Evolutionary conservation across 2,888 invertebrate species (phyloP), one percentile per base, ranked within the genome.

Genomic region (Nymphalis c-album): DNA sequence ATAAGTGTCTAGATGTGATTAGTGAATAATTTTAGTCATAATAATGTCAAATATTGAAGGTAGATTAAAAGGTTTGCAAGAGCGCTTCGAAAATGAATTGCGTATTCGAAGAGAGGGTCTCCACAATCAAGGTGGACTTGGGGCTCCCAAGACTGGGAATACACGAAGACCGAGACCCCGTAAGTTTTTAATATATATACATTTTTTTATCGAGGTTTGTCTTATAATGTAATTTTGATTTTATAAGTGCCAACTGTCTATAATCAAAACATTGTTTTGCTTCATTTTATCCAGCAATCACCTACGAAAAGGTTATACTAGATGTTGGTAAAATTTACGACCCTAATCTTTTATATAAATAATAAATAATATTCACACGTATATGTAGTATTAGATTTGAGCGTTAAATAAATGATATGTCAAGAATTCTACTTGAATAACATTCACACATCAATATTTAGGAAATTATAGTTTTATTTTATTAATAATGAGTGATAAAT

Each of bases 61-160:
- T 82, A 97, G 95, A 94, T 94, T 98, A 84, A 94, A 96, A 90
- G 95, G 95, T 83, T 93, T 98, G 88, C 95, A 97, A 90, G 96
- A 96, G 85, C 94, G 96, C 80, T 93, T 97, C 78, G 94, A 95
- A 86, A 90, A 90, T 84, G 91, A 90, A 85, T 85, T 88, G 86
- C 91, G 90, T 87, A 88, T 95, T 94, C 85, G 95, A 93, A 92
- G 94, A 94, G 90, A 94, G 93, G 90, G 85, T 81, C 85, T 94
- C 92, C 83, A 90, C 93, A 85, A 93, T 93, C 87, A 93, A 91
- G 85, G 91, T 93, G 90, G 86, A 81, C 85, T 87, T 74, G 87
- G 85, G 79, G 80, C 91, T 81, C 87, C 93, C 86, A 88, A 88
- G 85, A 88, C 90, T 74, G 92, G 91, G 75, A 91, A 92, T 81